phyloP scores from a whole-genome alignment of 1,140 invertebrate genomes.

The Agrypnia vestita region DNA sequence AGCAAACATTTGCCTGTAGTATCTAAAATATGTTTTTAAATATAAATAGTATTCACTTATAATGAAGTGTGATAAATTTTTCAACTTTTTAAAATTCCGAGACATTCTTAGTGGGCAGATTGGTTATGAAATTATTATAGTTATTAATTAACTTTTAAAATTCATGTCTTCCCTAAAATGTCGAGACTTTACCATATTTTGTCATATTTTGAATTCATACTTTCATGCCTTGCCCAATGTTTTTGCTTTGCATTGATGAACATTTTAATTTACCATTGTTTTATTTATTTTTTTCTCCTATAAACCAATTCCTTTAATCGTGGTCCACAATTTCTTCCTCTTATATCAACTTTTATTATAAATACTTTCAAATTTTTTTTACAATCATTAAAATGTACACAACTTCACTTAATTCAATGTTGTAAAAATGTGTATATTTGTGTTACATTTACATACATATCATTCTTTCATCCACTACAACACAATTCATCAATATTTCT shows the following conservation, averaged over 20 bases:
- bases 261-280: conserved; percentile 22
- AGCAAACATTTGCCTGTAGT: no score
- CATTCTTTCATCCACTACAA: no score
- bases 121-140: no score
- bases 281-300: conserved; percentile 26
- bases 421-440: no score
- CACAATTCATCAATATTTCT: no score
- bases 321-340: background rate
- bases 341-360: background rate
- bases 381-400: background rate
- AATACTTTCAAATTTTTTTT: background rate
- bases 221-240: conserved; percentile 15
- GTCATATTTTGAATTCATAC: conserved; percentile 1
- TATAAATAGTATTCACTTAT: no score
- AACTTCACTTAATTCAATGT: background rate
- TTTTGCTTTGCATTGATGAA: conserved; percentile 29
- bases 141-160: no score
- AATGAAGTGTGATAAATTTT: no score
- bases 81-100: no score
- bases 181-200: background rate
- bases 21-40: no score
- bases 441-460: no score
- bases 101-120: no score
- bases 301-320: background rate
- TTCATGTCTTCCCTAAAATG: background rate